These are phyloP conservation scores for Darevskia nairensis DNA, from an alignment of 2,797 vertebrate genomes.

Conservation along the genomic window DNA sequence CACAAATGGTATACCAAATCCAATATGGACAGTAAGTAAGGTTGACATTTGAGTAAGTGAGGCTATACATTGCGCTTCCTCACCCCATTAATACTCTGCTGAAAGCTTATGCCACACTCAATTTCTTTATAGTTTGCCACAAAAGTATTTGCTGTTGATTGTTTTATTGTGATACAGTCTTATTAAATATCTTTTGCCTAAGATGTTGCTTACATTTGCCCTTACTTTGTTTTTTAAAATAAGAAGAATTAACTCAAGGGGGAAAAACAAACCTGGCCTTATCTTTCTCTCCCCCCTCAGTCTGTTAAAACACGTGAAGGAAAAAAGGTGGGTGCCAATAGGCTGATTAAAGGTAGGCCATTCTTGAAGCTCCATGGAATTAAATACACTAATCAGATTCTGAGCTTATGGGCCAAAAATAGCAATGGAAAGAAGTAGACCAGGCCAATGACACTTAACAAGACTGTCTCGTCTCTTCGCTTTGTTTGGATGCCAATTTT, in stretches of 20 bases:
- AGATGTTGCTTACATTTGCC: neutral
- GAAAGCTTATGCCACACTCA: neutral
- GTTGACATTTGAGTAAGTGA: no score
- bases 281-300: neutral
- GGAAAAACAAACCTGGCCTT: neutral
- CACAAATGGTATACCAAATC: no score
- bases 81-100: no score
- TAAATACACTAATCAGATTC: conserved; percentile 90
- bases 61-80: no score
- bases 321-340: conserved; percentile 53
- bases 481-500: conserved; percentile 63
- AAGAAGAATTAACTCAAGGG: no score
- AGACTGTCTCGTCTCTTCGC: conserved; percentile 45
- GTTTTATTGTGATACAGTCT: neutral
- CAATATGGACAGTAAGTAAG: no score
- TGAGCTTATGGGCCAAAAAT: conserved; percentile 86
- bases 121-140: neutral
- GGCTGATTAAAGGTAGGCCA: conserved; percentile 73
- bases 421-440: conserved; percentile 86
- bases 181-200: neutral
- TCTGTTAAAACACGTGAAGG: conserved; percentile 40
- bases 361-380: conserved; percentile 81
- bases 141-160: neutral
- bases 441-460: conserved; percentile 72
- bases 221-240: conserved; percentile 1